A percentile compares a stretch with the other conserved stretches of the same genome.
Evolutionary conservation across 2,888 invertebrate genomes (phyloP).

Genomic region (Campoplex capitator): DNA sequence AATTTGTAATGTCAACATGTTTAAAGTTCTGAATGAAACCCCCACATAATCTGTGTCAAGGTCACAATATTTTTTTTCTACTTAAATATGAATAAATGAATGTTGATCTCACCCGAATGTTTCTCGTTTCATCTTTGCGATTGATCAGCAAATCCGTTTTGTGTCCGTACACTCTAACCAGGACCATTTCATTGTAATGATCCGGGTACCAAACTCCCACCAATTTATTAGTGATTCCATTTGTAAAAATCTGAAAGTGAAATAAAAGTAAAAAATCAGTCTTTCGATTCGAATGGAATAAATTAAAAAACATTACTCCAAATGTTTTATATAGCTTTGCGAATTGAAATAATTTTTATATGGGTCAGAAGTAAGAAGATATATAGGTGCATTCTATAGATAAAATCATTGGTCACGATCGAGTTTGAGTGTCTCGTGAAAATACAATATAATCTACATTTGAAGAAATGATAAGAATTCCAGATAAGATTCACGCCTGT

Average conservation of each 20-base stretch:
- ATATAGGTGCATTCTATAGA: conserved; percentile 25
- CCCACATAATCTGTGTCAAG: too few relatives aligned
- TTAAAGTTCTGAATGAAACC: too few relatives aligned
- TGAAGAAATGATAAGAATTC: conserved; percentile 36
- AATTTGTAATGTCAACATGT: too few relatives aligned
- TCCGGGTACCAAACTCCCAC: conserved; percentile 87
- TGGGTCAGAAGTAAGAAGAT: not conserved
- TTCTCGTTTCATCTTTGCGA: conserved; percentile 91
- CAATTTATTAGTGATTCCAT: conserved; percentile 97
- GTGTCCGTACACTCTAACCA: conserved; percentile 96
- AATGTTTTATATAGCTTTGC: not conserved
- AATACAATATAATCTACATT: not conserved
- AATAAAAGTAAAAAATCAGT: not conserved
- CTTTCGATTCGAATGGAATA: not conserved
- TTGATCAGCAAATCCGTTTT: conserved; percentile 97
- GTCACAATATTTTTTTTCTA: not conserved
- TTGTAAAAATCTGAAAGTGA: conserved; percentile 92
- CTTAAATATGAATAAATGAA: not conserved
- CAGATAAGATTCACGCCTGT: conserved; percentile 1
- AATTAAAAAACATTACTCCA: not conserved
- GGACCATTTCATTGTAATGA: conserved; percentile 89
- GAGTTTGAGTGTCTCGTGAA: conserved; percentile 11
- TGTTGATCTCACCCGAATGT: conserved; percentile 78
- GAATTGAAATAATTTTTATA: not conserved
- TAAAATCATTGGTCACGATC: conserved; percentile 14